Conservation (phyloP, 2,797 vertebrate species). For the Botia almorhae region DNA sequence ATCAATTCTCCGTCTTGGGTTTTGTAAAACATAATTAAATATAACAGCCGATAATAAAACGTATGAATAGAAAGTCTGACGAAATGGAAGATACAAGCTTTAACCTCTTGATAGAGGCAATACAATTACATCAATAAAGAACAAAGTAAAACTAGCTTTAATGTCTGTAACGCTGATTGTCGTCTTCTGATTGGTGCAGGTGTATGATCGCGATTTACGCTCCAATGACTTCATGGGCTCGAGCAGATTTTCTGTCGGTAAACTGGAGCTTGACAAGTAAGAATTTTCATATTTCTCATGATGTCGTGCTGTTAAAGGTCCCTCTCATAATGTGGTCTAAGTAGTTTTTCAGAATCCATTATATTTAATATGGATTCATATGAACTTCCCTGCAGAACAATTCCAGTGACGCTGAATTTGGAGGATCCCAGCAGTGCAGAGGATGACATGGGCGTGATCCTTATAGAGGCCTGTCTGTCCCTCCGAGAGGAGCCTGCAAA, state of each 20-base stretch:
- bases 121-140: too few relatives aligned
- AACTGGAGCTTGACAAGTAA: conserved; percentile 90
- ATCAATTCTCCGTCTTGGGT: not conserved
- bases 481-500: conserved; percentile 88
- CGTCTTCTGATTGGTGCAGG: conserved; percentile 68
- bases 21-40: not conserved
- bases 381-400: conserved; percentile 73
- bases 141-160: too few relatives aligned
- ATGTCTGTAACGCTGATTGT: not conserved
- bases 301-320: conserved; percentile 1
- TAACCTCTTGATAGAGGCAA: too few relatives aligned
- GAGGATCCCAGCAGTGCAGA: conserved; percentile 91
- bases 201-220: conserved; percentile 92
- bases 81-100: too few relatives aligned
- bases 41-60: not conserved
- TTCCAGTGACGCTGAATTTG: conserved; percentile 83
- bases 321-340: not conserved
- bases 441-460: conserved; percentile 90
- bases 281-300: conserved; percentile 24
- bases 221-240: conserved; percentile 95
- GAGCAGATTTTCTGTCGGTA: conserved; percentile 74
- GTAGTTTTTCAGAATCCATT: not conserved
- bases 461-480: conserved; percentile 85
- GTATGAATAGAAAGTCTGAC: too few relatives aligned
- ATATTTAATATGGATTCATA: not conserved